Base-by-base conservation (phyloP, 1,140 invertebrate species). In the Campodea augens region DNA sequence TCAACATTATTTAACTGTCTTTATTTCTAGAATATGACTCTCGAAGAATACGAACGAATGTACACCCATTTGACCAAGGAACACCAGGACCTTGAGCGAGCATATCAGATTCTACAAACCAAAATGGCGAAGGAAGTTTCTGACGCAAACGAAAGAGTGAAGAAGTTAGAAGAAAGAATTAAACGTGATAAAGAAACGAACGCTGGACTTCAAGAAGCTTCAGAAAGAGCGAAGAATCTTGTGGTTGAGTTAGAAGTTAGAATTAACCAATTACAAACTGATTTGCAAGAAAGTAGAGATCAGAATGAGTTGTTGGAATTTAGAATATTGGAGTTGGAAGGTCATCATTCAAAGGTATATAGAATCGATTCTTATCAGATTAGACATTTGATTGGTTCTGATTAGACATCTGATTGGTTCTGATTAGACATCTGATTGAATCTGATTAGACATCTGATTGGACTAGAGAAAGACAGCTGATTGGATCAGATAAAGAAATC, bases 231-330 rank as follows among this genome's bases (percentile, higher is more conserved):
- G 21, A 59, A 55, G 58, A 59, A 5, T 50, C 55, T 54, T 52
- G 56, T 25, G 57, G 57, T 54, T 55, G 58, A 29, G 55, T 55
- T 38, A 59, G 54, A 41, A 55, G 54, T 38, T 41, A 55, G 61
- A 10, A 61, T 47, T 32, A 55, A 60, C n/a, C 59, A 60, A 43
- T 39, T 63, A 5, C 52, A 54, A 13, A 53, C 64, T 52, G 66
- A 69, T 53, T 54, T 70, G 44, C 62, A 67, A 46, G 69, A 72
- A 57, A 59, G 67, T 40, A 62, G 67, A 52, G 70, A 73, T 54
- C 69, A 71, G 46, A 65, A 68, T 48, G 70, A 73, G 55, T 61
- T 73, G 44, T 66, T 71, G 54, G 70, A 73, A 59, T 73, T 73
- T 61, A 55, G 70, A n/a, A 60, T 71, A 24, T 54, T 73, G 40